Evolutionary conservation across 2,797 vertebrate species (phyloP).

Genomic region (Botia almorhae): DNA sequence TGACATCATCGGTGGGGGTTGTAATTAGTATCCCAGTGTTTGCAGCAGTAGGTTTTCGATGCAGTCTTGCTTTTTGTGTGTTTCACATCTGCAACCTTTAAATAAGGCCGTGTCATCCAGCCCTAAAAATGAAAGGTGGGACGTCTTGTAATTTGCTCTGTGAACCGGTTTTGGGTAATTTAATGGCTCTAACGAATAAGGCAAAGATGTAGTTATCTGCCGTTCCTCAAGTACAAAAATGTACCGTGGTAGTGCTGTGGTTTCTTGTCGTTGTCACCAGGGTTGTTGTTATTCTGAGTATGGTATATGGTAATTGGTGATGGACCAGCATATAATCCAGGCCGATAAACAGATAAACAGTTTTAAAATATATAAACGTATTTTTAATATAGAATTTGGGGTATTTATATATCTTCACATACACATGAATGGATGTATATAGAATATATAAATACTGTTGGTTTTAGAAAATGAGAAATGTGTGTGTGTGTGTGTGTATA

Average conservation of each 20-base stretch:
- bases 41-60: slow-evolving; percentile 51
- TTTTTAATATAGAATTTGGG: too few species aligned
- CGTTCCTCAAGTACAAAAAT: background rate
- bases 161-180: slow-evolving; percentile 18
- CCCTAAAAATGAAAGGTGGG: slow-evolving; percentile 47
- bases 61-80: slow-evolving; percentile 30
- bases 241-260: background rate
- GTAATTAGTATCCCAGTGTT: slow-evolving; percentile 71
- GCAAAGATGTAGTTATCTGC: background rate
- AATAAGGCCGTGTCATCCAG: slow-evolving; percentile 46
- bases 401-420: too few species aligned
- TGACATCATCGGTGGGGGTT: slow-evolving; percentile 68
- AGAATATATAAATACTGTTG: too few species aligned
- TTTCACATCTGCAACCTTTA: slow-evolving; percentile 60
- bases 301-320: background rate
- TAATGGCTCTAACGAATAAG: background rate
- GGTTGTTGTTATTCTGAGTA: background rate
- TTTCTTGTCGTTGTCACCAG: background rate
- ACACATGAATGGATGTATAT: too few species aligned
- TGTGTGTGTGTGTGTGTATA: too few species aligned
- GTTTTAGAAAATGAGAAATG: too few species aligned
- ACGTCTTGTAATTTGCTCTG: slow-evolving; percentile 30
- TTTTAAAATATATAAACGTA: too few species aligned
- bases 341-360: background rate
- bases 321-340: background rate